Percentiles rank a stretch among this genome's conserved stretches.
Conservation (phyloP, 2,888 invertebrate species). For the Heteropelma amictum region DNA sequence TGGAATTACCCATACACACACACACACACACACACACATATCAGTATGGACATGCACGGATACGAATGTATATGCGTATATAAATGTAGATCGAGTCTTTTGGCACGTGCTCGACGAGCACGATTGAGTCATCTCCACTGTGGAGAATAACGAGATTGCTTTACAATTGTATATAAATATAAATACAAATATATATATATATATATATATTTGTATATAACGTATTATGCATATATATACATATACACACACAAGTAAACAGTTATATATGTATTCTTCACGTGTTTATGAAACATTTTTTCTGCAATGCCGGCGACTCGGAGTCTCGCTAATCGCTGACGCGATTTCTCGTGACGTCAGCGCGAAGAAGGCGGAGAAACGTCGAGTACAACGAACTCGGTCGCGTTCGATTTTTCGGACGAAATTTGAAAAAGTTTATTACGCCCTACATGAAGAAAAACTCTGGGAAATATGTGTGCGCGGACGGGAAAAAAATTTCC, state of each 20-base stretch:
- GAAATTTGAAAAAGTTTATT: not conserved
- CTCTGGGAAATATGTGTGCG: too few relatives aligned
- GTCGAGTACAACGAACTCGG: slow-evolving; percentile 43
- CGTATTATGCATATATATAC: not conserved
- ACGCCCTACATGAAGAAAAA: too few relatives aligned
- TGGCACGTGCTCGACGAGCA: slow-evolving; percentile 38
- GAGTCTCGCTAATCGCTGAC: slow-evolving; percentile 48
- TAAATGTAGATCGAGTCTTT: slow-evolving; percentile 36
- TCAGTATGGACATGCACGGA: not conserved
- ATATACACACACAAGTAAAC: not conserved
- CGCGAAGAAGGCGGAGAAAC: not conserved
- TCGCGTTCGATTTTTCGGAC: slow-evolving; percentile 27
- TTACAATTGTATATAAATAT: not conserved
- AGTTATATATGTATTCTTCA: not conserved
- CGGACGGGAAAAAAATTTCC: too few relatives aligned
- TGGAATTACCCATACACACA: not conserved
- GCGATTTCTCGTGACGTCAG: slow-evolving; percentile 40
- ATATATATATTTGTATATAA: too few relatives aligned
- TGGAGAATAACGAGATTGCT: slow-evolving; percentile 25
- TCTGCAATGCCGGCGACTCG: slow-evolving; percentile 47
- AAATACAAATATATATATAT: too few relatives aligned
- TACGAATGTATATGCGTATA: not conserved
- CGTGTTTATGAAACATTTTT: slow-evolving; percentile 19
- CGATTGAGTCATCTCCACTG: slow-evolving; percentile 35
- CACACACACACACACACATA: not conserved